Conservation (phyloP, 2,797 vertebrate species). For the Microtus obscurus region DNA sequence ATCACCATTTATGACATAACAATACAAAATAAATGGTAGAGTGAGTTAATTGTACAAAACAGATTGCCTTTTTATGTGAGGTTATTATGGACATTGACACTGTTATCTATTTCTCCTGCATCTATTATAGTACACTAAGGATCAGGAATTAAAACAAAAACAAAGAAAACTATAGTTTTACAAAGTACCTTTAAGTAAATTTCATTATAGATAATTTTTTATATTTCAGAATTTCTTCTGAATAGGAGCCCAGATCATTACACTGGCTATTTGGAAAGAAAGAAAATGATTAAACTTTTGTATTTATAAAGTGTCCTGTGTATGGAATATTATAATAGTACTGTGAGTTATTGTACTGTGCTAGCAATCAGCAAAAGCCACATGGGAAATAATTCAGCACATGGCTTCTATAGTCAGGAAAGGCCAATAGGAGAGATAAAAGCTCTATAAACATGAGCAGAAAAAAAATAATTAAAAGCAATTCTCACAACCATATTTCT, state of each 20-base stretch:
- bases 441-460: background rate
- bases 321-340: background rate
- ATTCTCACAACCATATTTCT: background rate
- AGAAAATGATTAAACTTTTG: constrained; percentile 36
- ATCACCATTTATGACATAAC: background rate
- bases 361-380: background rate
- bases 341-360: background rate
- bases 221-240: background rate
- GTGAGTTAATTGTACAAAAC: background rate
- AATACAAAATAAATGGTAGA: background rate
- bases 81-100: background rate
- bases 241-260: background rate
- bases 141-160: background rate
- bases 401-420: background rate
- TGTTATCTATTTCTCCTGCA: background rate
- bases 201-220: background rate
- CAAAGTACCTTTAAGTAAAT: background rate
- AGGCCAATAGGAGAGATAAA: background rate
- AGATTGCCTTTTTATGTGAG: background rate
- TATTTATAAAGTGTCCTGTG: constrained; percentile 17
- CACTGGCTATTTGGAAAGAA: constrained; percentile 3
- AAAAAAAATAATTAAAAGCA: constrained; percentile 26
- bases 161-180: background rate
- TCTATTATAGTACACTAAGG: background rate
- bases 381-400: constrained; percentile 34